These are phyloP conservation scores for Scolopax rusticola DNA, from an alignment of 2,797 vertebrate genomes.

Conservation along the genomic window DNA sequence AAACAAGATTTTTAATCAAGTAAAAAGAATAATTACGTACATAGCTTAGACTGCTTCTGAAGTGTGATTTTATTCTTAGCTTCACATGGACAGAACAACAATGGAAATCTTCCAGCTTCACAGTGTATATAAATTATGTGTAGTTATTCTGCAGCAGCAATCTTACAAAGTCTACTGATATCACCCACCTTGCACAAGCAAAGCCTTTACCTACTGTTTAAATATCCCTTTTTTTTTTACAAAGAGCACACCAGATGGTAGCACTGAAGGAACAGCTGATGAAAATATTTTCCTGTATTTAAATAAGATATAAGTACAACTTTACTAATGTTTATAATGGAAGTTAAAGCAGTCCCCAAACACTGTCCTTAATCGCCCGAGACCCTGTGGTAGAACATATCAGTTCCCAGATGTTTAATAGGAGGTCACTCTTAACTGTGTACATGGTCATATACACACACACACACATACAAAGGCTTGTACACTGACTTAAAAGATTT, in stretches of 20 bases:
- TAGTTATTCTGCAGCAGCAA: background rate
- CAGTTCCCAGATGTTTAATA: background rate
- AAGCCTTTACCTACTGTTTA: background rate
- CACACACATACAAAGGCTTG: slow-evolving; percentile 2
- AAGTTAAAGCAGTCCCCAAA: background rate
- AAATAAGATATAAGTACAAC: background rate
- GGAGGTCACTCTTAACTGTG: background rate
- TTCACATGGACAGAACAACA: background rate
- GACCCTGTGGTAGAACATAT: background rate
- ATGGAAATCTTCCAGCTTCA: background rate
- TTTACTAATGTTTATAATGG: background rate
- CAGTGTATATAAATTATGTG: background rate
- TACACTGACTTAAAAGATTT: background rate
- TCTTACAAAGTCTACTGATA: background rate
- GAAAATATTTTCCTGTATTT: background rate
- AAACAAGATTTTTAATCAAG: background rate
- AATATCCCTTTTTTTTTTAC: background rate
- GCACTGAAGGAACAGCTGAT: background rate
- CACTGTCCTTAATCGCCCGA: background rate
- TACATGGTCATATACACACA: background rate
- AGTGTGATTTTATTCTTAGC: slow-evolving; percentile 14
- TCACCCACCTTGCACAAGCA: background rate
- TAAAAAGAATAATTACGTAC: background rate
- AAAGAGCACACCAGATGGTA: background rate
- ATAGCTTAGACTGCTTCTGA: background rate